A percentile compares a stretch with the other conserved stretches of the same genome.
phyloP scores from a whole-genome alignment of 2,797 vertebrate species.

The Taenioides sp. region DNA sequence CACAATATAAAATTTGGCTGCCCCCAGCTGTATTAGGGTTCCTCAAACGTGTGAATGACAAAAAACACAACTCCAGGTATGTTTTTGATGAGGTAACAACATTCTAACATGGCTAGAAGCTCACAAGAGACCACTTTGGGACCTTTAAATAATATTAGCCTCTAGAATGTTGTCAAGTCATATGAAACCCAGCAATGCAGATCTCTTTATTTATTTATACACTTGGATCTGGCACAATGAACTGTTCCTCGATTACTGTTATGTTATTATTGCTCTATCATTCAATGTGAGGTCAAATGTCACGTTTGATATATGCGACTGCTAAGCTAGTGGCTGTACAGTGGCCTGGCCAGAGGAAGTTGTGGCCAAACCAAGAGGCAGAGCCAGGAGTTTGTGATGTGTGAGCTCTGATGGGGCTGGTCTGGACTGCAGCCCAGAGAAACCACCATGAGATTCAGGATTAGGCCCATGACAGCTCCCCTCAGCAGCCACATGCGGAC shows the following conservation, averaged over 20 bases:
- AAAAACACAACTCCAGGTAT: too few relatives aligned
- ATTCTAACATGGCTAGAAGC: too few relatives aligned
- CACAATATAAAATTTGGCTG: too few relatives aligned
- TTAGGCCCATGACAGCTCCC: slow-evolving; percentile 54
- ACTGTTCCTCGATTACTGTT: neutral
- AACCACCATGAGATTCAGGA: slow-evolving; percentile 37
- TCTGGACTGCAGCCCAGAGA: slow-evolving; percentile 55
- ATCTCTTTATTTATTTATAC: neutral
- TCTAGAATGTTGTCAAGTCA: too few relatives aligned
- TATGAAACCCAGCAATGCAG: too few relatives aligned
- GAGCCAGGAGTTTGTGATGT: slow-evolving; percentile 24
- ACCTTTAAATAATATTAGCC: too few relatives aligned
- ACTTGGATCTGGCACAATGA: neutral
- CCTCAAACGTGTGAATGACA: too few relatives aligned
- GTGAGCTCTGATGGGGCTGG: slow-evolving; percentile 38
- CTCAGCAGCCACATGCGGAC: slow-evolving; percentile 43
- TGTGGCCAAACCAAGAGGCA: slow-evolving; percentile 46
- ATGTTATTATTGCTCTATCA: neutral
- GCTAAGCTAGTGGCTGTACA: slow-evolving; percentile 27
- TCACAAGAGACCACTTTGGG: too few relatives aligned
- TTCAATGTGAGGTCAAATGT: slow-evolving; percentile 5
- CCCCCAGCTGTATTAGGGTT: too few relatives aligned
- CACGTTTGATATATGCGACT: slow-evolving; percentile 14
- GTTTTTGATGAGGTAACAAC: too few relatives aligned
- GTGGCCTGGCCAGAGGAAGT: slow-evolving; percentile 49